Conservation (phyloP, 2,797 vertebrate species). For the Mastacembelus armatus region DNA sequence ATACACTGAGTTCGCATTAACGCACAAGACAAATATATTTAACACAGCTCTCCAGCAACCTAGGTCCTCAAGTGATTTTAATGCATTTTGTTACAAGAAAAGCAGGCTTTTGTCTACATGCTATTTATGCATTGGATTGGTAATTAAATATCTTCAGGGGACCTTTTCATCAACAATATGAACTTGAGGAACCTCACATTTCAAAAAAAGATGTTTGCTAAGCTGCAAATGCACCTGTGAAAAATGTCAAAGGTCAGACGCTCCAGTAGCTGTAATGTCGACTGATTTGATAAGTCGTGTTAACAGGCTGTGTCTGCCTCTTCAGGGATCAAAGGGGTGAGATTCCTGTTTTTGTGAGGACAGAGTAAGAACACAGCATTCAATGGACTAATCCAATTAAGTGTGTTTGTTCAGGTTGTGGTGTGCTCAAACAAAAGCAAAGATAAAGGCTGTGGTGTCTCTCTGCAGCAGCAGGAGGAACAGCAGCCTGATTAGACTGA, state of each 20-base stretch:
- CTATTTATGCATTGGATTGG: conserved; percentile 33
- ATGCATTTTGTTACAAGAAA: neutral
- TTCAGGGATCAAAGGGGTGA: conserved; percentile 57
- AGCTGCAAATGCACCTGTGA: neutral
- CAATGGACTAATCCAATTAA: conserved; percentile 71
- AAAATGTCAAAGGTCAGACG: conserved; percentile 40
- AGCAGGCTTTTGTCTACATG: conserved; percentile 22
- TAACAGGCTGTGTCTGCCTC: conserved; percentile 43
- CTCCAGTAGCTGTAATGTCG: neutral
- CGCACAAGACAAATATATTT: conserved; percentile 32
- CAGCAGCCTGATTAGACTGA: conserved; percentile 35
- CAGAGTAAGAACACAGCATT: conserved; percentile 36
- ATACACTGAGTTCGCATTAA: conserved; percentile 28
- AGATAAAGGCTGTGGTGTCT: conserved; percentile 20
- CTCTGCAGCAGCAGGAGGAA: conserved; percentile 12
- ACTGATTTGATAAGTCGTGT: conserved; percentile 53
- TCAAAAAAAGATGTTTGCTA: conserved; percentile 4
- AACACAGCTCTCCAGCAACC: conserved; percentile 11
- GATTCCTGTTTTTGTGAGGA: conserved; percentile 44
- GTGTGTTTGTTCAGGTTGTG: conserved; percentile 50
- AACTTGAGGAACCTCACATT: conserved; percentile 30
- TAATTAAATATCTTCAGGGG: conserved; percentile 49
- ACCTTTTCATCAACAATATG: conserved; percentile 31
- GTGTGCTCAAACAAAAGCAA: conserved; percentile 13
- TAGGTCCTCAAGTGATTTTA: conserved; percentile 12